Conservation (phyloP, 2,888 invertebrate species). For the Schrankia costaestrigalis region DNA sequence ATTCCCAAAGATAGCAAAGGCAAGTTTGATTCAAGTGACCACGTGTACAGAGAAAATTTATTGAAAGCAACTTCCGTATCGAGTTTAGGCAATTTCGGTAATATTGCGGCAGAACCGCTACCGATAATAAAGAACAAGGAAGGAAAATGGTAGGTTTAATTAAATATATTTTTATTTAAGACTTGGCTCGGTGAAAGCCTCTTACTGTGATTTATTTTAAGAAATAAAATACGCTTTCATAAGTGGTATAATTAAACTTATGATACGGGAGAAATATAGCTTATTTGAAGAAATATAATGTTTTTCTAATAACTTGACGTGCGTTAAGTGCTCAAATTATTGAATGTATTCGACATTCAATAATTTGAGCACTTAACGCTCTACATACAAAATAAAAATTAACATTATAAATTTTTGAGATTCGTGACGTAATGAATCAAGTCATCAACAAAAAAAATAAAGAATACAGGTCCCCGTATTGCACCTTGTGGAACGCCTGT, state of each 20-base stretch:
- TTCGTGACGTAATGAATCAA: no score
- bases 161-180: not conserved
- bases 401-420: no score
- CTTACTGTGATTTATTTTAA: no score
- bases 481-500: no score
- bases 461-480: no score
- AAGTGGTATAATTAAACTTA: no score
- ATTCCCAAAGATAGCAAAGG: conserved; percentile 55
- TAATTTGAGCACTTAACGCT: no score
- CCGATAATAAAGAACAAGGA: conserved; percentile 74
- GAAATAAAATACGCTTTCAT: no score
- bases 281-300: not conserved
- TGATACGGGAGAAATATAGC: not conserved
- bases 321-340: not conserved
- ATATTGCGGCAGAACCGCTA: conserved; percentile 66
- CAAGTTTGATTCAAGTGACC: conserved; percentile 69
- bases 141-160: conserved; percentile 66
- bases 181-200: no score
- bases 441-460: no score
- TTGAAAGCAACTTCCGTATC: conserved; percentile 72
- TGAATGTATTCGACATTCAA: no score
- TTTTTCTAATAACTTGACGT: not conserved
- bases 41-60: conserved; percentile 68
- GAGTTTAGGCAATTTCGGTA: conserved; percentile 71
- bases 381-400: no score